phyloP scores from a whole-genome alignment of 2,113 vertebrate genomes.

The Macrotus californicus region DNA sequence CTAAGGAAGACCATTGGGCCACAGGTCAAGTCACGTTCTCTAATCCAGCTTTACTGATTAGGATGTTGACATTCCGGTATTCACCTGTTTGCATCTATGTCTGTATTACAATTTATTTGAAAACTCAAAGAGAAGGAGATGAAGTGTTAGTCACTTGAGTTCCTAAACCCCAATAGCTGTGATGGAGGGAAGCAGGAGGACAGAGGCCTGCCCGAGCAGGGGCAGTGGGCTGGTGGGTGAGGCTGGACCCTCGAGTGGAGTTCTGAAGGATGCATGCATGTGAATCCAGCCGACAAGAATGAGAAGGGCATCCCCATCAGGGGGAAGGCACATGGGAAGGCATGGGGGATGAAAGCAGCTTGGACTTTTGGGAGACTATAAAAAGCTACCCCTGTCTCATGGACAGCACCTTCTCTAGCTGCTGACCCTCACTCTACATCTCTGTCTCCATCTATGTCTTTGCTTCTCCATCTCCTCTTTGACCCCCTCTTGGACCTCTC shows the following conservation, averaged over 20 bases:
- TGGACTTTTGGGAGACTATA: background rate
- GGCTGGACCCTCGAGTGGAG: background rate
- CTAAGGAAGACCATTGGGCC: background rate
- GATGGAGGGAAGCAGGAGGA: background rate
- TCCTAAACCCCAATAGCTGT: background rate
- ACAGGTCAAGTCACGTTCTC: background rate
- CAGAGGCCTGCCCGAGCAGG: no score
- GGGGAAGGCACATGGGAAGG: background rate
- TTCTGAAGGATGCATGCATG: background rate
- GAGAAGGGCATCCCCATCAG: background rate
- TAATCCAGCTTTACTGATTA: background rate
- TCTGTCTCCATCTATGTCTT: background rate
- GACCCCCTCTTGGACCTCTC: background rate
- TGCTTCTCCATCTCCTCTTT: background rate
- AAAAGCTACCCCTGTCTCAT: background rate
- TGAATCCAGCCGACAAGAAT: background rate
- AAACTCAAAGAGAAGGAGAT: background rate
- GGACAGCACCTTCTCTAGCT: background rate
- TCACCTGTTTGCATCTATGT: background rate
- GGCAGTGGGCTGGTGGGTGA: background rate
- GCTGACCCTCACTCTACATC: fast-evolving
- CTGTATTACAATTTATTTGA: background rate
- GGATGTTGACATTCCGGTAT: background rate
- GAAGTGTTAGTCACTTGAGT: no score
- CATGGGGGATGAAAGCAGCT: background rate